phyloP scores from a whole-genome alignment of 2,113 vertebrate genomes.

The Australoheros scitulus region DNA sequence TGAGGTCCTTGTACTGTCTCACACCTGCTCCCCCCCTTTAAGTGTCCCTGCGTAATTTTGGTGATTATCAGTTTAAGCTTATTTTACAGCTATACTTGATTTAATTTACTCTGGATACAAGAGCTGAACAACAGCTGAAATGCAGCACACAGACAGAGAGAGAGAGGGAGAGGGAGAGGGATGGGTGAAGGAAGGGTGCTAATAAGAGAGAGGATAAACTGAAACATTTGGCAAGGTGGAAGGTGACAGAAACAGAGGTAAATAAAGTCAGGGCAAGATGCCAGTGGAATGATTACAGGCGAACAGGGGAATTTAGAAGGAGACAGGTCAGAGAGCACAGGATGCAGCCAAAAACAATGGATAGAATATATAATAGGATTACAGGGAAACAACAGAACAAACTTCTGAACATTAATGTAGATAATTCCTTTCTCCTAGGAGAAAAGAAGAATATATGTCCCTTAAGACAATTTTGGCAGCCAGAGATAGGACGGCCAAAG shows the following conservation, averaged over 20 bases:
- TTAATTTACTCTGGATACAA: conserved; percentile 24
- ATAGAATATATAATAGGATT: conserved; percentile 17
- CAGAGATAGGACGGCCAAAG: not conserved
- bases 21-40: conserved; percentile 2
- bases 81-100: conserved; percentile 43
- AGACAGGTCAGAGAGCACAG: conserved; percentile 17
- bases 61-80: conserved; percentile 48
- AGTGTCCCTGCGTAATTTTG: conserved; percentile 17
- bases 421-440: not conserved
- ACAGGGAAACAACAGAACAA: conserved; percentile 19
- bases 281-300: conserved; percentile 14
- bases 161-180: not conserved
- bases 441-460: not conserved
- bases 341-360: conserved; percentile 19
- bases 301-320: not conserved
- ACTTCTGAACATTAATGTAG: not conserved
- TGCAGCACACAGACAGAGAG: not conserved
- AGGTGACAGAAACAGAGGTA: conserved; percentile 2
- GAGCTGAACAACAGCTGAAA: conserved; percentile 1
- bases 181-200: not conserved
- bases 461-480: not conserved
- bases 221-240: conserved; percentile 18
- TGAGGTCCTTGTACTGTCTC: conserved; percentile 10
- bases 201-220: conserved; percentile 14
- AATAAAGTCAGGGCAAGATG: not conserved